These are phyloP conservation scores for Lepilemur ruficaudatus DNA, from an alignment of 2,797 vertebrate species.

Conservation along the genomic window DNA sequence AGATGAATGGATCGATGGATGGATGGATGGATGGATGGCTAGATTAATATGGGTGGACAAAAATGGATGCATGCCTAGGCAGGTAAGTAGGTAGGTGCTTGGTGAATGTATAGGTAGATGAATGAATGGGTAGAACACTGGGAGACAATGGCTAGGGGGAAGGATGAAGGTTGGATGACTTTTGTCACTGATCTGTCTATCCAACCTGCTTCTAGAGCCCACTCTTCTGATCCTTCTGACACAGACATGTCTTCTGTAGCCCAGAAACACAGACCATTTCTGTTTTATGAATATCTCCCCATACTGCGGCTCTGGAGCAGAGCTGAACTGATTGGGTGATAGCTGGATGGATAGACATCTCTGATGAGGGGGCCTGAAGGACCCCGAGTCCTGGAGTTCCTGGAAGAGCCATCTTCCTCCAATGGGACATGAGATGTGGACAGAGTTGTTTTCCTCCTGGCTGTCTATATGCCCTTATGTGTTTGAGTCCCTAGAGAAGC, in stretches of 20 bases:
- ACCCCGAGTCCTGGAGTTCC: neutral
- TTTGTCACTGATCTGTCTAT: neutral
- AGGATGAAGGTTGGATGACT: neutral
- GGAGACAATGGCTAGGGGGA: too few relatives aligned
- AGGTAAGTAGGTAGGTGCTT: neutral
- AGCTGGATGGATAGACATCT: neutral
- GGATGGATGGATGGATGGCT: neutral
- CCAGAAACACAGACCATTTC: neutral
- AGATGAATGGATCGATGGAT: neutral
- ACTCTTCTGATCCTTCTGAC: neutral
- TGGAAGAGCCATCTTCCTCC: neutral
- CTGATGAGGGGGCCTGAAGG: neutral
- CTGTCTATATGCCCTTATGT: accelerated
- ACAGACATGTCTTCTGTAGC: neutral
- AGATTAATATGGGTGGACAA: neutral
- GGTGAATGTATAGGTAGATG: neutral
- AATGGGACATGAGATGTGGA: neutral
- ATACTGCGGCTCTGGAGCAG: neutral
- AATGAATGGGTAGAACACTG: neutral
- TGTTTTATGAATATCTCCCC: too few relatives aligned
- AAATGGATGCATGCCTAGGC: neutral
- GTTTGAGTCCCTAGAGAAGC: neutral
- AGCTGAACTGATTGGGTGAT: neutral
- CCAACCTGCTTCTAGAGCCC: neutral
- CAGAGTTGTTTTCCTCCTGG: neutral